Evolutionary conservation across 2,888 invertebrate species (phyloP).

Genomic region (Epiperipatus broadwayi): DNA sequence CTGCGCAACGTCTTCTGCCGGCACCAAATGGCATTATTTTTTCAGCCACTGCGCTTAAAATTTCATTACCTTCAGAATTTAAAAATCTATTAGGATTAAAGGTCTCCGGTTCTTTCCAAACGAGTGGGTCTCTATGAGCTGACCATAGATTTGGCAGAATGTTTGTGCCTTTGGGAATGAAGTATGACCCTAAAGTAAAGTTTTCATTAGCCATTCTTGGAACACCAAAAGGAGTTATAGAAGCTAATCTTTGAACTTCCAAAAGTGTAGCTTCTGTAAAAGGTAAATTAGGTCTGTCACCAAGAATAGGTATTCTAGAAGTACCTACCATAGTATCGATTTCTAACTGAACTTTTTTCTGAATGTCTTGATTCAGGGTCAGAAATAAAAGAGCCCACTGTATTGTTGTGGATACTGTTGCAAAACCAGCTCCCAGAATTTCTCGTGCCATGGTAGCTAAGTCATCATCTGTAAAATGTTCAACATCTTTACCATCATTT

Average conservation of each 20-base stretch:
- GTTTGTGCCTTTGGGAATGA: conserved; percentile 61
- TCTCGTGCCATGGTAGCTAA: no score
- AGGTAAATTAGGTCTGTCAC: conserved; percentile 58
- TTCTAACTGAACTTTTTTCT: conserved; percentile 62
- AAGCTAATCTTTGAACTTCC: conserved; percentile 65
- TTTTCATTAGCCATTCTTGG: no score
- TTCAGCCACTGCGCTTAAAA: no score
- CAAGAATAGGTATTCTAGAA: conserved; percentile 53
- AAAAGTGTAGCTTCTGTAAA: conserved; percentile 68
- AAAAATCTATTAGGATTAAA: conserved; percentile 67
- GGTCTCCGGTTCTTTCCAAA: conserved; percentile 66
- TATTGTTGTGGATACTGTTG: conserved; percentile 71
- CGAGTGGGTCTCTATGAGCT: conserved; percentile 69
- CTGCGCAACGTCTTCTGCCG: no score
- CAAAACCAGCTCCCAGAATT: conserved; percentile 85
- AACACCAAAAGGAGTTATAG: no score
- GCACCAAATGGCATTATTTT: no score
- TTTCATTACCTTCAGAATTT: no score
- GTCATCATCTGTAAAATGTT: no score
- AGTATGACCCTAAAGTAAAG: conserved; percentile 67
- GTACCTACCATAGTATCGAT: conserved; percentile 48
- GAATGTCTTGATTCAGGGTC: conserved; percentile 62
- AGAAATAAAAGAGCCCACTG: conserved; percentile 72
- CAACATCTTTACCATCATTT: no score
- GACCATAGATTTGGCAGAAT: conserved; percentile 68